Percentiles rank a stretch among this genome's conserved stretches.
Conservation (phyloP, 2,888 invertebrate genomes). For the Xestia sexstrigata region DNA sequence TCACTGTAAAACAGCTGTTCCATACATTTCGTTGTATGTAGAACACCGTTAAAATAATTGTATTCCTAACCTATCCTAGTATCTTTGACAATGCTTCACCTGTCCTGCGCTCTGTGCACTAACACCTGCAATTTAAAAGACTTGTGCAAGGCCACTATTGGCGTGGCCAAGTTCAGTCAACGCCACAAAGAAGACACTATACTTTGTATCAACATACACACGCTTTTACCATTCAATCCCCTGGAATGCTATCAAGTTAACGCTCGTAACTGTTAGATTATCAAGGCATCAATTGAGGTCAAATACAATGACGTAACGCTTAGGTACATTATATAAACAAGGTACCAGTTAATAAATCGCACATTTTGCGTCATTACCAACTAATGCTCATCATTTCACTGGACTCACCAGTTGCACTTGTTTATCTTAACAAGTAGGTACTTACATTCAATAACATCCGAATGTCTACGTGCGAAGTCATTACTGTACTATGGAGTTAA, state of each 20-base stretch:
- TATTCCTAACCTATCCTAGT: not conserved
- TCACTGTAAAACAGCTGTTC: not conserved
- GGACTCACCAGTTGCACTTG: conserved; percentile 33
- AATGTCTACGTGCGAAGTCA: conserved; percentile 46
- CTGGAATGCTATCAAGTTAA: conserved; percentile 46
- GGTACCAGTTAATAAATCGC: conserved; percentile 42
- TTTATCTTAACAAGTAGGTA: conserved; percentile 45
- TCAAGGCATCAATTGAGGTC: conserved; percentile 61
- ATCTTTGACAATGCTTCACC: conserved; percentile 30
- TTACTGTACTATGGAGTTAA: conserved; percentile 40
- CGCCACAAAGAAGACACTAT: conserved; percentile 4
- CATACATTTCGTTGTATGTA: not conserved
- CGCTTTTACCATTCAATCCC: conserved; percentile 21
- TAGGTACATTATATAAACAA: conserved; percentile 46
- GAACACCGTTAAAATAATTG: not conserved
- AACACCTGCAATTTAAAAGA: conserved; percentile 32
- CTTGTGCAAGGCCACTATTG: not conserved
- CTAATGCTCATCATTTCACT: conserved; percentile 42
- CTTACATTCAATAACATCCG: conserved; percentile 44
- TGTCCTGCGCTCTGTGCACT: conserved; percentile 7
- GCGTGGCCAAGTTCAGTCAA: not conserved
- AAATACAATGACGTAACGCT: conserved; percentile 56
- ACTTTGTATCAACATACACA: conserved; percentile 9
- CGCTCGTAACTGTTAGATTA: conserved; percentile 57
- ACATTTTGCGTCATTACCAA: conserved; percentile 39